Percentiles rank a stretch among this genome's conserved stretches.
phyloP scores from a whole-genome alignment of 1,140 invertebrate species.

The Hyles euphorbiae region DNA sequence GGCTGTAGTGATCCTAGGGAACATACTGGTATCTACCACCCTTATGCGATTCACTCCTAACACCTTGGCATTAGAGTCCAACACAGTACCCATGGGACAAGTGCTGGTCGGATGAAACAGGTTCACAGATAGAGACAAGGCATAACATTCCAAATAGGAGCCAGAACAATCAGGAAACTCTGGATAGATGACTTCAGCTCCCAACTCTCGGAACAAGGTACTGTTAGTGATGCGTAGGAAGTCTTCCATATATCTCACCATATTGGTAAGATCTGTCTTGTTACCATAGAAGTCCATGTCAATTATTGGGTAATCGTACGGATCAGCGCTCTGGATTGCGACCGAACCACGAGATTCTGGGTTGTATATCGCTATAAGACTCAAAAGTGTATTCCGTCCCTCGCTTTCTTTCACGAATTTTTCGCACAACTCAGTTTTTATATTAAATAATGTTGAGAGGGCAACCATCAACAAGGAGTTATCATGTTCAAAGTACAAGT shows the following conservation, averaged over 20 bases:
- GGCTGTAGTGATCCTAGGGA: constrained; percentile 6
- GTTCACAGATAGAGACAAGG: neutral
- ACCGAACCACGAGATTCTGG: constrained; percentile 9
- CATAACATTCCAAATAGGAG: constrained; percentile 9
- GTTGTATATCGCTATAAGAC: neutral
- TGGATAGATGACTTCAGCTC: neutral
- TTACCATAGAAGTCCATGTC: neutral
- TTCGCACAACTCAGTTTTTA: constrained; percentile 1
- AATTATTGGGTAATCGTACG: constrained; percentile 1
- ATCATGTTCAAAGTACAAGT: constrained; percentile 4
- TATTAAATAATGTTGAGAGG: neutral
- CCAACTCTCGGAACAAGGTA: constrained; percentile 2
- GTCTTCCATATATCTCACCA: constrained; percentile 7
- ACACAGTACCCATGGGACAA: constrained; percentile 11
- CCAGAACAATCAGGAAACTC: constrained; percentile 2
- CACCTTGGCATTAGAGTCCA: constrained; percentile 2
- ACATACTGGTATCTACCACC: constrained; percentile 8
- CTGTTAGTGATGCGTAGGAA: constrained; percentile 1
- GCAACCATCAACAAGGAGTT: neutral
- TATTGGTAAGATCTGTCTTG: constrained; percentile 4
- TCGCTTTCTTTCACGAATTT: neutral
- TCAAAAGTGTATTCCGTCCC: constrained; percentile 2
- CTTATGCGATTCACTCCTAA: constrained; percentile 3
- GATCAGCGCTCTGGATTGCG: constrained; percentile 6
- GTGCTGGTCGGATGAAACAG: constrained; percentile 1